Evolutionary conservation across 2,888 invertebrate genomes (phyloP), one percentile per base, ranked within the genome.

Genomic region (Thelaira solivaga): DNA sequence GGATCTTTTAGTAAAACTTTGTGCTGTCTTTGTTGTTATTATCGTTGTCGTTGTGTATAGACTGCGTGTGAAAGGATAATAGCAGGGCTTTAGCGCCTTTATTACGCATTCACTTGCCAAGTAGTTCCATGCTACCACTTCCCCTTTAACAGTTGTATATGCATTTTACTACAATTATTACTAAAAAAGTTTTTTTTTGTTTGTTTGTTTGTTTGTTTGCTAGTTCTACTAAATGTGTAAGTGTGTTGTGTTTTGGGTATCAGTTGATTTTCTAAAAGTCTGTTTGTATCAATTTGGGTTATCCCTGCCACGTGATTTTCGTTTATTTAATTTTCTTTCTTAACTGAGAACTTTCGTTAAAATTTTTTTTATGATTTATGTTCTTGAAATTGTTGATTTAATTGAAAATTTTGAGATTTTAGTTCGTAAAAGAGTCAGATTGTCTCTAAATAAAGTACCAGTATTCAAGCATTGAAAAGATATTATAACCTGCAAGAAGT

Each of bases 31-130:
- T 61, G 10, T 47, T 67, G 51, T 64, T 69, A 49, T 20, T 61
- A 13, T 8, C 61, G 55, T 20, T 61, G 20, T 8, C 61, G 47
- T 10, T 65, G 43, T 68, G 13, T 76, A 76, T 74, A 64, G 71
- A 61, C 87, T 86, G 86, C 85, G 84, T 87, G 84, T 85, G 85
- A 87, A 86, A 86, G 80, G 79, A 81, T 80, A 81, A 81, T 81
- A 77, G 72, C 67, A 67, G 80, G 75, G 73, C 76, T 80, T 79
- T 67, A 74, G 64, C 67, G 78, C 67, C 76, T 74, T 79, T 76
- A 76, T 76, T 78, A 78, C 78, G 74, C 74, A 78, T 78, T 71
- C 69, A 78, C 74, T 78, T 78, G 78, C 78, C 78, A 78, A 78
- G 74, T 78, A 78, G 74, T 74, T 64, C 10, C 73, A 34, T 64